Base-by-base conservation (phyloP, 2,797 vertebrate species). In the Scolopax rusticola region DNA sequence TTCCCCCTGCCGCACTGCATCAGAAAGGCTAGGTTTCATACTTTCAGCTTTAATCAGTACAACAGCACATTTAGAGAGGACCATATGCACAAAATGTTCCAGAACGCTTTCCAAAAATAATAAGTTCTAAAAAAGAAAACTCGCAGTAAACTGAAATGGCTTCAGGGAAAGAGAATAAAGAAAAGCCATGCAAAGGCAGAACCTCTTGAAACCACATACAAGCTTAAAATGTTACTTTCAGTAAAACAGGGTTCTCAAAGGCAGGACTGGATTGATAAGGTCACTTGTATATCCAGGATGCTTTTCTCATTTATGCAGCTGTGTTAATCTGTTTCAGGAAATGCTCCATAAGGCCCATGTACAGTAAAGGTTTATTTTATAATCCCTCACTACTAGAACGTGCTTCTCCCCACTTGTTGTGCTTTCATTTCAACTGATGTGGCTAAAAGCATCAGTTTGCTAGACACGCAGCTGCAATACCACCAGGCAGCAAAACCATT, bases 31-130 rank as follows among this genome's bases (percentile, higher is more conserved):
- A 68, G 68, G 85, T 97, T 97, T 97, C 94, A 94, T 97, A 92
- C 54, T 93, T 87, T 67, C 82, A 94, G 82, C 68, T 97, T 97
- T 94, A 93, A 97, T 97, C 97, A 97, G 97, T 94, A 95, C 87
- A 98, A 93, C 94, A 96, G 95, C 90, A 96, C 90, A 90, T 93
- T 93, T 96, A 78, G 84, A 91, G 75, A 92, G 86, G 64, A 73
- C 80, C 87, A 96, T 94, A 95, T 38, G 87, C 94, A 97, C 97
- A 97, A 86, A 96, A 91, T 97, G 97, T 98, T 98, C 97, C 97
- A 94, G 96, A 97, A 89, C 18, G 38, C 78, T 93, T 97, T 98
- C 97, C 97, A 98, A 98, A 98, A 97, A 97, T 97, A 98, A 97
- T 97, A 97, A 96, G 64, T 84, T 60, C 33, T 89, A 92, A 92